Percentiles rank a stretch among this genome's conserved stretches.
Evolutionary conservation across 2,113 vertebrate species (phyloP).

Genomic region (Toxotes jaculatrix): DNA sequence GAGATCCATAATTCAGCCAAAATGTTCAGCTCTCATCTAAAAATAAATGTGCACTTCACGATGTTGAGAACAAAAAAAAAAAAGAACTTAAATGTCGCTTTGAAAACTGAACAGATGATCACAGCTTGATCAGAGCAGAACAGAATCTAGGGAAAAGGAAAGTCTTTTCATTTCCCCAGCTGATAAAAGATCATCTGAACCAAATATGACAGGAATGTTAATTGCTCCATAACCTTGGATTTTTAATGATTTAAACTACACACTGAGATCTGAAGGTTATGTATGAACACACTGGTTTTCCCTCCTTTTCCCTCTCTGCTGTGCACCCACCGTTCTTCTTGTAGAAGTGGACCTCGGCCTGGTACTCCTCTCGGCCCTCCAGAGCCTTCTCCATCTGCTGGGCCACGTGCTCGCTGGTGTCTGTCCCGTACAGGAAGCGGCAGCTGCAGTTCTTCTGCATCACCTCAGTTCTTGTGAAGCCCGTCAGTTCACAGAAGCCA

Average conservation of each 20-base stretch:
- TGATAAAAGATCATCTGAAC: slow-evolving; percentile 23
- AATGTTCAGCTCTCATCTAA: slow-evolving; percentile 46
- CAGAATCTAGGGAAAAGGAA: background rate
- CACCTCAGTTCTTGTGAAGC: slow-evolving; percentile 93
- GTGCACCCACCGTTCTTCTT: slow-evolving; percentile 91
- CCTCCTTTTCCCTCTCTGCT: background rate
- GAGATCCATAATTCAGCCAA: slow-evolving; percentile 30
- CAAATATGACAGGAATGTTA: slow-evolving; percentile 14
- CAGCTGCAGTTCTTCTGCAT: slow-evolving; percentile 99
- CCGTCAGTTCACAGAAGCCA: slow-evolving; percentile 96
- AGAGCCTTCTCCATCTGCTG: slow-evolving; percentile 92
- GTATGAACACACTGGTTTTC: background rate
- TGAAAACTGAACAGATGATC: slow-evolving; percentile 5
- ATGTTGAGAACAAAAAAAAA: slow-evolving; percentile 12
- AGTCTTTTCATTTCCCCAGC: background rate
- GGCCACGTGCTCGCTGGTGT: slow-evolving; percentile 91
- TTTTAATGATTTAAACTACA: background rate
- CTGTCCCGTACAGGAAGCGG: slow-evolving; percentile 90
- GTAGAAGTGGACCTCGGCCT: slow-evolving; percentile 94
- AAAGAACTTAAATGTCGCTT: slow-evolving; percentile 15
- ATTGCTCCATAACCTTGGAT: slow-evolving; percentile 18
- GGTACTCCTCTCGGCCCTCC: slow-evolving; percentile 92
- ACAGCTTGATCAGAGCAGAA: slow-evolving; percentile 25
- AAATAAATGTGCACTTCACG: slow-evolving; percentile 43
- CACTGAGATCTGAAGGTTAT: background rate